Evolutionary conservation across 2,797 vertebrate genomes (phyloP).

Genomic region (Anabacerthia variegaticeps): DNA sequence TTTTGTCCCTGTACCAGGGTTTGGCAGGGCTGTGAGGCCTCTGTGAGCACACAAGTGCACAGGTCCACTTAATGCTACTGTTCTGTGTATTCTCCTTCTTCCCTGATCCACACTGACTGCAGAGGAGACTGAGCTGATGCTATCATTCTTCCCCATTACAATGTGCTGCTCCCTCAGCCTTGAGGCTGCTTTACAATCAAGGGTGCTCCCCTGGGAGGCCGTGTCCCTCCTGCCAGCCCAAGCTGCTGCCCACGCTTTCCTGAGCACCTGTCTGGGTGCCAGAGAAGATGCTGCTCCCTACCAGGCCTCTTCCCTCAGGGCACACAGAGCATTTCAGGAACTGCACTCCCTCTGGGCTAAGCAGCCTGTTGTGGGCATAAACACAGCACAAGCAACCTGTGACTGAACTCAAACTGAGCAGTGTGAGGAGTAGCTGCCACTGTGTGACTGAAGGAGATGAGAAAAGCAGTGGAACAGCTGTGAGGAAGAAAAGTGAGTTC

Average conservation of each 20-base stretch:
- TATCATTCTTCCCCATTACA: not conserved
- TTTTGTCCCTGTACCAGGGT: fast-evolving
- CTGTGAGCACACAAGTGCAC: fast-evolving
- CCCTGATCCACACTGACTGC: not conserved
- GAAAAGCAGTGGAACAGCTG: not conserved
- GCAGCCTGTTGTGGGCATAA: not conserved
- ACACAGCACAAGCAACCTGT: not conserved
- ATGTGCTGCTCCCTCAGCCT: not conserved
- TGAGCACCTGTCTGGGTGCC: not conserved
- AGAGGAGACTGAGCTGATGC: not conserved
- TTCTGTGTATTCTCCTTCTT: not conserved
- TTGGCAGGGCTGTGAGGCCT: not conserved
- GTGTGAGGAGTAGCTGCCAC: not conserved
- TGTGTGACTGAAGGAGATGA: not conserved
- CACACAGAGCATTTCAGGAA: not conserved
- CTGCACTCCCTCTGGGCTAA: not conserved
- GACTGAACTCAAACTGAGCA: not conserved
- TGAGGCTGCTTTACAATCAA: not conserved
- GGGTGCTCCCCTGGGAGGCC: not conserved
- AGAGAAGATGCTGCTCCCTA: not conserved
- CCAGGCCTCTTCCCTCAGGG: not conserved
- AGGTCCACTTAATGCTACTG: fast-evolving
- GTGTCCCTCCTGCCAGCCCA: not conserved
- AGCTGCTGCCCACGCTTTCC: not conserved
- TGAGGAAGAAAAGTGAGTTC: not conserved